Conservation (phyloP, 2,888 invertebrate genomes). For the Cheilosia soror region DNA sequence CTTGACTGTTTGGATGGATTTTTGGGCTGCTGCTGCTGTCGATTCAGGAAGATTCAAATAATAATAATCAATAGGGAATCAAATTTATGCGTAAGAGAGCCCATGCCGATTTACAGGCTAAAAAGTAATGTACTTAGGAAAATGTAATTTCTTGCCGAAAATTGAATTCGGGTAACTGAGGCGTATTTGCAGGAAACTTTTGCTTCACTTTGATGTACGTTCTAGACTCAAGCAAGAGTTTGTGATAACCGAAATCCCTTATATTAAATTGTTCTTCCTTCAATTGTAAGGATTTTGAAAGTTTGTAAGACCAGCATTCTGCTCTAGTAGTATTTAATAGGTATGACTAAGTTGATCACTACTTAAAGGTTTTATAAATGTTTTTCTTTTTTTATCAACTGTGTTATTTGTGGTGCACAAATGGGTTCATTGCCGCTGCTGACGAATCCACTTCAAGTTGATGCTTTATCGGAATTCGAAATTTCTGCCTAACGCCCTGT, state of each 20-base stretch:
- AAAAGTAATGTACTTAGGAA: constrained; percentile 56
- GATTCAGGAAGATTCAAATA: constrained; percentile 41
- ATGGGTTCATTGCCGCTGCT: too few species aligned
- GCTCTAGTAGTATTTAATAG: too few species aligned
- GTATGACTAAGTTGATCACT: too few species aligned
- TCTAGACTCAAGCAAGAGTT: not conserved
- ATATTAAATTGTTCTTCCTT: too few species aligned
- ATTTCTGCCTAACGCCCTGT: too few species aligned
- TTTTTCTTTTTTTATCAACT: too few species aligned
- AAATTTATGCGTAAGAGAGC: constrained; percentile 57
- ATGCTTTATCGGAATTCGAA: too few species aligned
- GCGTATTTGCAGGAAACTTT: constrained; percentile 15
- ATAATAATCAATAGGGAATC: constrained; percentile 67
- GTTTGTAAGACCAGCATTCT: too few species aligned
- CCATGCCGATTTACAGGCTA: constrained; percentile 26
- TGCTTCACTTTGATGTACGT: constrained; percentile 19
- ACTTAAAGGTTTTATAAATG: too few species aligned
- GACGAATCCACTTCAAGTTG: too few species aligned
- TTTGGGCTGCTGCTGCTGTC: not conserved
- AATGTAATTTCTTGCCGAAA: constrained; percentile 68
- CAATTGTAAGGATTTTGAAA: too few species aligned
- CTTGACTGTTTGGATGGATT: constrained; percentile 19
- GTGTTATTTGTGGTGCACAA: too few species aligned
- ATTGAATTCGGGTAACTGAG: constrained; percentile 56
- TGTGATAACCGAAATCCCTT: not conserved